Conservation (phyloP, 2,113 vertebrate species). For the Nansenia antarctica region DNA sequence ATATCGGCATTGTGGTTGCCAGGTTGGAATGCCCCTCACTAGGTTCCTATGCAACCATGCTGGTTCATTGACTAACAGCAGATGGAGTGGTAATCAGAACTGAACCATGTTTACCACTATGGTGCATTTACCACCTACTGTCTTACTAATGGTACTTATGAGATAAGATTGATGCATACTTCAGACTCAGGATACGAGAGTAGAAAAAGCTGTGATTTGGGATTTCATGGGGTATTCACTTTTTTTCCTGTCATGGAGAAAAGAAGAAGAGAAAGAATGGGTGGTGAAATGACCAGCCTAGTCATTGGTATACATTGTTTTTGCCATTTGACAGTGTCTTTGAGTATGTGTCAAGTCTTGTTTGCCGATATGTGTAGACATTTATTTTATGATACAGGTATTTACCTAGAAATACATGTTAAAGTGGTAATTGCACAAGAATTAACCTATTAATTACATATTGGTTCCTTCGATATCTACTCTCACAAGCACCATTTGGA, state of each 20-base stretch:
- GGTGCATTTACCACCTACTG: not conserved
- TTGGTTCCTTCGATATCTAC: too few relatives aligned
- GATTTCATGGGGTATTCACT: not conserved
- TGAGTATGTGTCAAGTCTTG: not conserved
- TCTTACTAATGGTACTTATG: not conserved
- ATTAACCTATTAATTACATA: too few relatives aligned
- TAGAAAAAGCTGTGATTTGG: not conserved
- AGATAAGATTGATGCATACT: not conserved
- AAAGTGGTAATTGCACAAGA: too few relatives aligned
- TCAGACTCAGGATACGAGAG: not conserved
- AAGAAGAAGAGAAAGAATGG: not conserved
- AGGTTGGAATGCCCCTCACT: not conserved
- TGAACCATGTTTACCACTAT: not conserved
- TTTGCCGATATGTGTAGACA: too few relatives aligned
- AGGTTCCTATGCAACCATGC: not conserved
- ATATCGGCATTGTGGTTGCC: not conserved
- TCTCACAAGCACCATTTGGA: too few relatives aligned
- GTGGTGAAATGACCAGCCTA: too few relatives aligned
- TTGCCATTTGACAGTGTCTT: not conserved
- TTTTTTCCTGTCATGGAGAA: too few relatives aligned
- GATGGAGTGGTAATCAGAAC: conserved; percentile 1
- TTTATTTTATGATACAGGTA: too few relatives aligned
- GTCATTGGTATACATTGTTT: too few relatives aligned
- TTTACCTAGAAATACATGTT: too few relatives aligned
- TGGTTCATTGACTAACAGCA: not conserved